Base-by-base conservation (phyloP, 2,113 vertebrate species). In the Misgurnus anguillicaudatus region DNA sequence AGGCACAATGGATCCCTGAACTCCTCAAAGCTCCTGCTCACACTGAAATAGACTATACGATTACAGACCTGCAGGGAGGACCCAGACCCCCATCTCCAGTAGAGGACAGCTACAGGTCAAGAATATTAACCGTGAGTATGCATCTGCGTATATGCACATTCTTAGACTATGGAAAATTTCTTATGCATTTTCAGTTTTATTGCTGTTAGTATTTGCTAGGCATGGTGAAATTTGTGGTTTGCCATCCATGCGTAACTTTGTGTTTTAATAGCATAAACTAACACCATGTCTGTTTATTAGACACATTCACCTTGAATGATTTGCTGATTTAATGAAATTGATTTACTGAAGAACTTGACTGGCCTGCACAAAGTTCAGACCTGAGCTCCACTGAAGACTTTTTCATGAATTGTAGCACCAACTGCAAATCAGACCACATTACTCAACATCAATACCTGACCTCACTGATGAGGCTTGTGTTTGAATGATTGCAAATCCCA, bases 61-160 rank as follows among this genome's bases (percentile, higher is more conserved):
- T 99, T 79, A 96, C 93, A 36, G 89, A 94, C 85, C 91, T 99
- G 1, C 31, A 85, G 0, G 97, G 97, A 10, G 95, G 95, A 2
- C 95, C 95, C 0, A 92, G 68, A 38, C 96, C 96, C 5, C 83
- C 62, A 0, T 92, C 95, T 19, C 86, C 83, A 5, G 83, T 92
- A 0, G 96, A 98, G 6, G 91, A 96, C 6, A 81, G 81, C 39
- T 97, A 95, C 87, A 89, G 55, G 16, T 88, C 80, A 70, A 93
- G 65, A 82, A 62, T 45, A 0, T 88, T 93, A 57, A 86, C 77
- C 0, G 92, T 94, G 83, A 89, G 92, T 93, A n/a, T 9, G 76
- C 80, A 73, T 79, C 58, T 80, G 45, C 73, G 78, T 47, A 48
- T 74, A 21, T 62, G 14, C n/a, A 76, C 14, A 10, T 73, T 21